Percentiles rank a stretch among this genome's conserved stretches.
These are phyloP conservation scores for Gopherus flavomarginatus DNA, from an alignment of 2,113 vertebrate genomes.

Conservation along the genomic window DNA sequence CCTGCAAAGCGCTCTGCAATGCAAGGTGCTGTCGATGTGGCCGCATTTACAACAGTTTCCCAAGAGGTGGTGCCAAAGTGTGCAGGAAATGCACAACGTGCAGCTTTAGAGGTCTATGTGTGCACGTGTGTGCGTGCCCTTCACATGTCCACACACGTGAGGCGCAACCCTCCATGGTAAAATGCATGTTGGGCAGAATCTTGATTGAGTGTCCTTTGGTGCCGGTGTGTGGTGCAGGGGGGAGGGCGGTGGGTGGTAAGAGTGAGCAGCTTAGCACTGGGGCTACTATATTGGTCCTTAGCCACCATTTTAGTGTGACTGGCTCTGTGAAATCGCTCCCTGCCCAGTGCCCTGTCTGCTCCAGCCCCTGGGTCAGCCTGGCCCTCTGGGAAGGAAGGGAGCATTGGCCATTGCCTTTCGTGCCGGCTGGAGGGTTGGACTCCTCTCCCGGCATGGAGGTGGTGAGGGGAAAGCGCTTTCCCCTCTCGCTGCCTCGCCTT, in stretches of 20 bases:
- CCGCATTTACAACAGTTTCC: background rate
- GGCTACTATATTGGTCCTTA: background rate
- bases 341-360: background rate
- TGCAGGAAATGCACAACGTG: background rate
- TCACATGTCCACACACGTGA: background rate
- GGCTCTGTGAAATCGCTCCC: background rate
- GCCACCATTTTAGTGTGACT: background rate
- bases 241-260: background rate
- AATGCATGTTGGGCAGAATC: background rate
- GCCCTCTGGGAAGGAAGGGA: no score
- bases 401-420: background rate
- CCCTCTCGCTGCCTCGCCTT: background rate
- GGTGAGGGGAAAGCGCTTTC: background rate
- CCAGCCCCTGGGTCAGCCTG: background rate
- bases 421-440: background rate
- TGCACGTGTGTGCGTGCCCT: background rate
- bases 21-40: background rate
- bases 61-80: constrained; percentile 11
- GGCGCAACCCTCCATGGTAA: background rate
- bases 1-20: background rate
- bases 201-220: background rate
- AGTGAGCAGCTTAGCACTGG: background rate
- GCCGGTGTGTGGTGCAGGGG: background rate
- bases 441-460: background rate
- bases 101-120: background rate